Percentiles rank a stretch among this genome's conserved stretches.
Conservation (phyloP, 2,113 vertebrate genomes). For the Tragulus kanchil region DNA sequence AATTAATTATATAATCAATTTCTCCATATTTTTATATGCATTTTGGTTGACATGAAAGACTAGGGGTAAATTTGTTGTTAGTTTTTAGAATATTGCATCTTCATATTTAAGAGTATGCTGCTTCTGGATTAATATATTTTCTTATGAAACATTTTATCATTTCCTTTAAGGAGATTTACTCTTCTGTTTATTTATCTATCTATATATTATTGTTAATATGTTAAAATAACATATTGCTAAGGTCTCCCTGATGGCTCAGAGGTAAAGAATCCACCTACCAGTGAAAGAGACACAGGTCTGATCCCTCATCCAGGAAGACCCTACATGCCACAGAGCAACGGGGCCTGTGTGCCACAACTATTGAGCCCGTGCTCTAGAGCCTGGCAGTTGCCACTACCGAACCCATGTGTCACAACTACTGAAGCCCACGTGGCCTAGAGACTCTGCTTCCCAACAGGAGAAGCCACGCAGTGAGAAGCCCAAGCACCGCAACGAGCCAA, state of each 20-base stretch:
- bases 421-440: fast-evolving
- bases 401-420: neutral
- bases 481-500: fast-evolving
- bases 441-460: neutral
- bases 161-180: neutral
- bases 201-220: neutral
- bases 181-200: neutral
- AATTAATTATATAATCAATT: neutral
- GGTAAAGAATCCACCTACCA: neutral
- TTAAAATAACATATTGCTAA: neutral
- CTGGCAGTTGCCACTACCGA: fast-evolving
- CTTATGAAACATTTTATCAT: neutral
- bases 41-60: neutral
- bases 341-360: fast-evolving
- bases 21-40: neutral
- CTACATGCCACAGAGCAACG: neutral
- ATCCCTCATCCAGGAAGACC: neutral
- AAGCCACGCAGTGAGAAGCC: neutral
- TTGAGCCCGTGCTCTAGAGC: neutral
- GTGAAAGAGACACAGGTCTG: neutral
- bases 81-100: neutral
- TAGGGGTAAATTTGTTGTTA: neutral
- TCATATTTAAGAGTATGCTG: neutral
- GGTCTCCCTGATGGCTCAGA: neutral
- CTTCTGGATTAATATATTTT: neutral